Evolutionary conservation across 2,888 invertebrate species (phyloP).

Genomic region (Pollenia amentaria): DNA sequence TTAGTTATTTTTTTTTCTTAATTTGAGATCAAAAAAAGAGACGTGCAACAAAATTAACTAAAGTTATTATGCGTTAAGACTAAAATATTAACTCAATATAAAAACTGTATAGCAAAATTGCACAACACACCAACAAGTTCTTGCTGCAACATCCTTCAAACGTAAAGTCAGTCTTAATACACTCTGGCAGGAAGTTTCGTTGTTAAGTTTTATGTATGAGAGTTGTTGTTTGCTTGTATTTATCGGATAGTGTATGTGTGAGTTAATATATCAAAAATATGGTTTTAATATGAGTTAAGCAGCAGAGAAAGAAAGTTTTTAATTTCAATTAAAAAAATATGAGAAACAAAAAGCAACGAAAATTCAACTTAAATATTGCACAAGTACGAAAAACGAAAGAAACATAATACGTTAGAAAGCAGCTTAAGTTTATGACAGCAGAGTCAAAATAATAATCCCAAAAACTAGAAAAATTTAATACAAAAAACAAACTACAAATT

Average conservation of each 20-base stretch:
- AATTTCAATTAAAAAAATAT: constrained; percentile 62
- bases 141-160: constrained; percentile 41
- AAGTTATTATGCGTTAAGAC: constrained; percentile 69
- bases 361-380: constrained; percentile 29
- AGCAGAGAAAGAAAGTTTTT: constrained; percentile 57
- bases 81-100: constrained; percentile 63
- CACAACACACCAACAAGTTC: constrained; percentile 10
- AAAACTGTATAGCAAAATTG: constrained; percentile 25
- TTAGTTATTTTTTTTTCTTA: constrained; percentile 16
- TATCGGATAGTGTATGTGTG: background rate
- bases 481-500: constrained; percentile 21
- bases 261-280: constrained; percentile 63
- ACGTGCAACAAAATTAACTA: constrained; percentile 64
- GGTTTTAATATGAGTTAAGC: constrained; percentile 55
- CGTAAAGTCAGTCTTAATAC: constrained; percentile 46
- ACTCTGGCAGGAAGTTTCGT: background rate
- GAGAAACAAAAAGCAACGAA: constrained; percentile 10
- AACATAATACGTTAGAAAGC: constrained; percentile 61
- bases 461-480: background rate
- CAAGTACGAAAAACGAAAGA: constrained; percentile 47
- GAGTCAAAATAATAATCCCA: constrained; percentile 44
- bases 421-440: constrained; percentile 62
- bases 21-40: constrained; percentile 8
- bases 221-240: background rate
- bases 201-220: background rate